Base-by-base conservation (phyloP, 2,888 invertebrate species). In the Dinocampus coccinellae region DNA sequence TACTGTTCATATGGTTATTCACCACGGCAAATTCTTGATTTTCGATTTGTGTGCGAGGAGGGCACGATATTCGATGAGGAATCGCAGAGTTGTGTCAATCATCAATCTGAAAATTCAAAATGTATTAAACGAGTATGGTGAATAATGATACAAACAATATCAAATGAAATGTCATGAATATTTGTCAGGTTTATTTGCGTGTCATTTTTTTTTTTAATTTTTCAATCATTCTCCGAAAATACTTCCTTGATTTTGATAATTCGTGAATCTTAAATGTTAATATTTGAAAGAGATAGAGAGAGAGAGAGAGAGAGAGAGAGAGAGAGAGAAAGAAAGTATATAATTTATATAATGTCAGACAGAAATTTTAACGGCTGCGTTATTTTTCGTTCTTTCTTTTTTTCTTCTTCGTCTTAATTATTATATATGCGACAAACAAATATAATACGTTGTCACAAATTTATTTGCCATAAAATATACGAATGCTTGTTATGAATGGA, bases 1-100 rank as follows among this genome's bases (percentile, higher is more conserved):
- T 91, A 91, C 76, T 91, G 91, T 81, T 90, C 91, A 3, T 89
- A 89, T n/a, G 91, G 91, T 11, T 91, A 90, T 78, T 89, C 88
- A 26, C 83, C 88, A 70, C 88, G 88, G 73, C 91, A 91, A 81
- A 88, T 91, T 73, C 84, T 91, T 42, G 90, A 91, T 81, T 90
- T 91, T 84, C 89, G 90, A 78, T 91, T 91, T 78, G 90, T 90
- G 16, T 91, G 91, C 83, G 91, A 91, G 80, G 87, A 89, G 72
- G 90, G 89, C 71, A 91, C 91, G 47, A 88, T 84, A 75, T 91
- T 90, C 78, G 90, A 91, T 78, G 89, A 89, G 73, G 86, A 86
- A 52, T 89, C 88, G 61, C 87, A 90, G 78, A 89, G 89, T 77
- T 91, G 91, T 84, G 78, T 80, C 29, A 83, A 84, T 70, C 78